Base-by-base conservation (phyloP, 92 coral and sea anemone species). In the Bergia puertoricense region DNA sequence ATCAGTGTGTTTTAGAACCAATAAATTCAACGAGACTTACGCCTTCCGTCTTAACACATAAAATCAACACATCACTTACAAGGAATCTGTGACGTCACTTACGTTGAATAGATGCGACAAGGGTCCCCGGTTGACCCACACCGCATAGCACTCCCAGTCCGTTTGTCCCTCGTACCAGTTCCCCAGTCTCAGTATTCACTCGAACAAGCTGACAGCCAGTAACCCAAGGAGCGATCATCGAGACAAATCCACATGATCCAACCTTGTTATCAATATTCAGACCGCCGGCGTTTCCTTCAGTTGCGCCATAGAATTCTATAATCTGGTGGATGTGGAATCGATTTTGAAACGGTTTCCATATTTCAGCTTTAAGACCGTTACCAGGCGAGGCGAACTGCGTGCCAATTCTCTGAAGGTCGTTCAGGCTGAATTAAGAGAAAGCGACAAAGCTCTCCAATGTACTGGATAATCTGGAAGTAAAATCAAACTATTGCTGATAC, bases 381-480 rank as follows among this genome's bases (percentile, higher is more conserved):
- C 91, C 91, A n/a, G 37, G 79, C 69, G 3, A 82, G 50, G 20
- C 91, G 91, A 8, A 89, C 62, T 13, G 45, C 15, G 81, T 89
- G 91, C 44, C 10, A 41, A 38, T 68, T 89, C 16, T 89, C 91
- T 1, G 36, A 54, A 13, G 85, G 78, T 30, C 85, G 85, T 15
- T 65, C 75, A 23, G 91, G 91, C 36, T 89, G 91, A 22, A 77
- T 88, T 84, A 89, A 46, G 1, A 89, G 88, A 48, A 82, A 89
- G 6, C 91, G 82, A 23, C 91, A 89, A 3, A 89, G 5, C 38
- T 89, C 91, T 20, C 91, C 91, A 76, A 89, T 83, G 75, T 89
- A 89, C 18, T 50, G 16, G 23, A 57, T 43, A 22, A 41, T 62
- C 91, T 88, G 68, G 37, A 1, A 46, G 8, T 46, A 46, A 46